Conservation (phyloP, 2,113 vertebrate genomes). For the Microcebus griseorufus region DNA sequence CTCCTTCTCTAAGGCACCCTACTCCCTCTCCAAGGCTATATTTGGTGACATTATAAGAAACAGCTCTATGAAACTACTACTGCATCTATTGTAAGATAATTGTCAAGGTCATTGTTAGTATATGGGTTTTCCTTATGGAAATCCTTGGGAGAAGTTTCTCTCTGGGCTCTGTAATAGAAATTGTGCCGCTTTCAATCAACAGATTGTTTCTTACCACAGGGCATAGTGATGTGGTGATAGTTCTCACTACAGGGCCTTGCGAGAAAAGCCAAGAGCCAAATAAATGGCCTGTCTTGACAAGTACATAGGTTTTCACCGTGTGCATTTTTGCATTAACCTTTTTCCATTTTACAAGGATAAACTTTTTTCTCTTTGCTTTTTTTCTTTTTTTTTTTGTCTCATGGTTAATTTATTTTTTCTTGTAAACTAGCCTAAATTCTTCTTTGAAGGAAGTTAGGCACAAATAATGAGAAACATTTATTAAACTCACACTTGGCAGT, state of each 20-base stretch:
- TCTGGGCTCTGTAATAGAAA: background rate
- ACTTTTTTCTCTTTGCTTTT: background rate
- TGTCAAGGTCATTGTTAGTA: background rate
- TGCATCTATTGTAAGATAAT: background rate
- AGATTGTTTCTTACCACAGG: background rate
- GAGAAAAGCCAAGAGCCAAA: background rate
- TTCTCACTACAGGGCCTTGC: background rate
- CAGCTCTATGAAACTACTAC: background rate
- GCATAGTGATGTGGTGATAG: background rate
- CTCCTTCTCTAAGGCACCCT: background rate
- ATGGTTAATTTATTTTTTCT: slow-evolving; percentile 36
- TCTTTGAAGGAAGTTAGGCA: background rate
- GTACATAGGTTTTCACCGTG: background rate
- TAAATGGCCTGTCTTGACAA: rapidly evolving
- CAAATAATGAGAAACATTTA: background rate
- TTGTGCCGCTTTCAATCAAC: background rate
- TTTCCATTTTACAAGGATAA: background rate
- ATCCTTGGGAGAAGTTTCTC: background rate
- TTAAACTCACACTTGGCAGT: background rate
- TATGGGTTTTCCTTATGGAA: slow-evolving; percentile 17
- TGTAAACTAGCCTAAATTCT: slow-evolving; percentile 9
- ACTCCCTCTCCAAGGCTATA: background rate
- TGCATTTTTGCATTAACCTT: background rate
- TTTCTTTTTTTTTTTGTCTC: background rate
- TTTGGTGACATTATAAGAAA: background rate